Evolutionary conservation across 2,797 vertebrate genomes (phyloP).

Genomic region (Scyliorhinus canicula): DNA sequence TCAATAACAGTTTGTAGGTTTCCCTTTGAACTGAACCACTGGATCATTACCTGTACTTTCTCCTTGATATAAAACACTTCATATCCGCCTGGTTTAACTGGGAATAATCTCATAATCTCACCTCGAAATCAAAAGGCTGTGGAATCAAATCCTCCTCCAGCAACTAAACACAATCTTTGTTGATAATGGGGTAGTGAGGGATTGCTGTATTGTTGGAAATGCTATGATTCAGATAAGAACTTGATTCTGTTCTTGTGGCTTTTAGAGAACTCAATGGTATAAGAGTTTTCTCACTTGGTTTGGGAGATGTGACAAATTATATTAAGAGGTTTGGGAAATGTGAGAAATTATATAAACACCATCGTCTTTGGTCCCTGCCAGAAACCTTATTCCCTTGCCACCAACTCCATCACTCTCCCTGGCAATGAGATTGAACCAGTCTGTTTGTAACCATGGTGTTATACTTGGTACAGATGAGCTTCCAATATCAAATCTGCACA

Average conservation of each 20-base stretch:
- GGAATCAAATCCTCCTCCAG: background rate
- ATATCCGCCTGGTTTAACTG: background rate
- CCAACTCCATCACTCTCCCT: background rate
- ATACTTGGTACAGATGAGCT: background rate
- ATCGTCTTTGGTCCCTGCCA: background rate
- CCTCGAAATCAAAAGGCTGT: background rate
- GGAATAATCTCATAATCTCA: background rate
- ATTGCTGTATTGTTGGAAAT: background rate
- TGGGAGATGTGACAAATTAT: background rate
- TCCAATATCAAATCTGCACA: background rate
- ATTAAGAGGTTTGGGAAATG: background rate
- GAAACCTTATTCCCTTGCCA: background rate
- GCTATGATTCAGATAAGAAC: background rate
- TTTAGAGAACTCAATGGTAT: background rate
- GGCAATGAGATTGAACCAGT: background rate
- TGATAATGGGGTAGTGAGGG: background rate
- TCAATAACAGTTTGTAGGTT: background rate
- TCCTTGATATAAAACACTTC: background rate
- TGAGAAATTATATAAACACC: background rate
- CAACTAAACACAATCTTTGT: background rate
- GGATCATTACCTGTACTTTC: background rate
- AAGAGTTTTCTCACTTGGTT: background rate
- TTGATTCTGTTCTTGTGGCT: background rate
- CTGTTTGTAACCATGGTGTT: background rate
- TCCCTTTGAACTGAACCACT: background rate